Percentiles rank a stretch among this genome's conserved stretches.
Conservation (phyloP, 2,797 vertebrate species). For the Chloroceryle amazona region DNA sequence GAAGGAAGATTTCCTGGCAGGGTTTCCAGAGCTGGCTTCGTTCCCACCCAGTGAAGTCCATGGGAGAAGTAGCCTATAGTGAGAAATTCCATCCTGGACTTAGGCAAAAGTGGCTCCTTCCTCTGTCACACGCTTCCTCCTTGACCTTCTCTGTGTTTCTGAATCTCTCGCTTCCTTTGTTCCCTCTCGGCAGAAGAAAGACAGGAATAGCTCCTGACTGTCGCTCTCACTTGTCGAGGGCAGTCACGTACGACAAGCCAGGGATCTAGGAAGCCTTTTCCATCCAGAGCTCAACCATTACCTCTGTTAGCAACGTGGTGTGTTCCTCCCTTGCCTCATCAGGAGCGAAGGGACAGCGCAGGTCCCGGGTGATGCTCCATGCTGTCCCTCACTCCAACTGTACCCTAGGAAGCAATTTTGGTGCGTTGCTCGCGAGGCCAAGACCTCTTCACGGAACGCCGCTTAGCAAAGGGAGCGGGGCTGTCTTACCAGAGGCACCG, state of each 20-base stretch:
- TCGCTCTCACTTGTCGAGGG: not conserved
- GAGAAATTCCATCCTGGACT: not conserved
- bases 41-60: not conserved
- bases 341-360: rapidly evolving
- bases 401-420: rapidly evolving
- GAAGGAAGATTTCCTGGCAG: not conserved
- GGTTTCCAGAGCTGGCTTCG: not conserved
- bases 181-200: rapidly evolving
- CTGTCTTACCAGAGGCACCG: not conserved
- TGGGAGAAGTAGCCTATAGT: not conserved
- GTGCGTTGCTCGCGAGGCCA: rapidly evolving
- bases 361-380: rapidly evolving
- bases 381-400: not conserved
- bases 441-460: not conserved
- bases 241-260: not conserved
- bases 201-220: not conserved
- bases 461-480: not conserved
- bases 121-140: not conserved
- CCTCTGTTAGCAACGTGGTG: rapidly evolving
- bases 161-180: not conserved
- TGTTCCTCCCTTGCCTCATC: rapidly evolving
- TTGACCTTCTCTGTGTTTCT: not conserved
- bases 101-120: not conserved
- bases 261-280: not conserved
- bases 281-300: not conserved